Evolutionary conservation across 2,113 vertebrate genomes (phyloP).

Genomic region (Zosterops hypoxanthus): DNA sequence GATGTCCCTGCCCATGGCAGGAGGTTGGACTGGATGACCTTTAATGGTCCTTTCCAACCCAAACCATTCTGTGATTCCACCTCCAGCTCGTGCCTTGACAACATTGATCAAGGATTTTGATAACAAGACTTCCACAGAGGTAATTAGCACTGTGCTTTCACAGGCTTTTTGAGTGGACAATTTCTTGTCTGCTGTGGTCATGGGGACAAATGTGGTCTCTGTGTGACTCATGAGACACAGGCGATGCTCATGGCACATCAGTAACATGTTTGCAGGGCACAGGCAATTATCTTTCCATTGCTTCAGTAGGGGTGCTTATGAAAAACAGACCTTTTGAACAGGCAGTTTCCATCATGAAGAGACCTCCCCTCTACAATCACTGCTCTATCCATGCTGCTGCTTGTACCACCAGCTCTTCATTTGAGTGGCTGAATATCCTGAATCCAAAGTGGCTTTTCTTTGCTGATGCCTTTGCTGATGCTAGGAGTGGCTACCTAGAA

Average conservation of each 20-base stretch:
- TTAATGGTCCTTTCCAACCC: not conserved
- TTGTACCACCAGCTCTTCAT: not conserved
- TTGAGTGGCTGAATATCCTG: fast-evolving
- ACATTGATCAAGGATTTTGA: not conserved
- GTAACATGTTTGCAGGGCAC: not conserved
- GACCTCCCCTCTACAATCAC: not conserved
- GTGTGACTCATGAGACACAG: fast-evolving
- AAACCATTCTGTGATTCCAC: not conserved
- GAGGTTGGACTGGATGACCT: not conserved
- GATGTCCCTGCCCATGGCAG: not conserved
- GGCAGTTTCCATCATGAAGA: not conserved
- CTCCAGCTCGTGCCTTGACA: not conserved
- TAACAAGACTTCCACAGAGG: not conserved
- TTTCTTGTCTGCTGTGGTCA: not conserved
- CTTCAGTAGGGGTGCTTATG: not conserved
- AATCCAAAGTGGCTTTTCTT: not conserved
- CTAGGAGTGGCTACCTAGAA: not conserved
- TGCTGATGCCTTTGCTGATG: not conserved
- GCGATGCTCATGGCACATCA: fast-evolving
- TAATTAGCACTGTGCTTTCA: not conserved
- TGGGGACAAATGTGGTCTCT: fast-evolving
- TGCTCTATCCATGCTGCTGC: not conserved
- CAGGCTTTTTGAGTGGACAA: not conserved
- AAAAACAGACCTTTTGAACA: not conserved
- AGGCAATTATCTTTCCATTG: not conserved